phyloP scores from a whole-genome alignment of 2,113 vertebrate species.

The Xerus inauris region DNA sequence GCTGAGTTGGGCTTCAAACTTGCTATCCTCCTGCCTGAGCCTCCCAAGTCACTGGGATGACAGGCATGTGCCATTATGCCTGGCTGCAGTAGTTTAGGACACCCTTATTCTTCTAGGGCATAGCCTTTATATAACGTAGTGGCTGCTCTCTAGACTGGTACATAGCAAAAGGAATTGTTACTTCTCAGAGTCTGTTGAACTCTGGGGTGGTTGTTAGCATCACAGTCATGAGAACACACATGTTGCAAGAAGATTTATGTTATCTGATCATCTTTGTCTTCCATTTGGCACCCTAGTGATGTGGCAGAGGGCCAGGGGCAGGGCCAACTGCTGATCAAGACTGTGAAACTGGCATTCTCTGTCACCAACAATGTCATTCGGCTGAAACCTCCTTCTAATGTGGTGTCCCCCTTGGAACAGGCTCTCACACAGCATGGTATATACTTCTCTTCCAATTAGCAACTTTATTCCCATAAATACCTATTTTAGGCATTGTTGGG shows the following conservation, averaged over 20 bases:
- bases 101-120: background rate
- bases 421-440: conserved; percentile 96
- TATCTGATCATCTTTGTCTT: conserved; percentile 65
- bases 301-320: conserved; percentile 94
- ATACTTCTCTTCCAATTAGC: conserved; percentile 55
- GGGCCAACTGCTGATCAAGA: conserved; percentile 97
- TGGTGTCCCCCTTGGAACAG: conserved; percentile 95
- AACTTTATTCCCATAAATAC: background rate
- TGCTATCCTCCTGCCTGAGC: background rate
- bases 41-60: background rate
- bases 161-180: background rate
- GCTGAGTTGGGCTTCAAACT: background rate
- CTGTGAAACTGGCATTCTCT: conserved; percentile 96
- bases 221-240: conserved; percentile 41
- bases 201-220: conserved; percentile 27
- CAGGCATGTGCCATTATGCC: background rate
- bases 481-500: background rate
- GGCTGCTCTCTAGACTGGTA: background rate
- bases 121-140: background rate
- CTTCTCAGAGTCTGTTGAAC: conserved; percentile 14
- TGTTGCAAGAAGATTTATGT: background rate
- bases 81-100: background rate
- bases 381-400: conserved; percentile 93
- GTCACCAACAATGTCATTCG: conserved; percentile 98
- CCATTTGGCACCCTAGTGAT: conserved; percentile 86